phyloP scores from a whole-genome alignment of 2,888 invertebrate genomes.

The Globia sparganii region DNA sequence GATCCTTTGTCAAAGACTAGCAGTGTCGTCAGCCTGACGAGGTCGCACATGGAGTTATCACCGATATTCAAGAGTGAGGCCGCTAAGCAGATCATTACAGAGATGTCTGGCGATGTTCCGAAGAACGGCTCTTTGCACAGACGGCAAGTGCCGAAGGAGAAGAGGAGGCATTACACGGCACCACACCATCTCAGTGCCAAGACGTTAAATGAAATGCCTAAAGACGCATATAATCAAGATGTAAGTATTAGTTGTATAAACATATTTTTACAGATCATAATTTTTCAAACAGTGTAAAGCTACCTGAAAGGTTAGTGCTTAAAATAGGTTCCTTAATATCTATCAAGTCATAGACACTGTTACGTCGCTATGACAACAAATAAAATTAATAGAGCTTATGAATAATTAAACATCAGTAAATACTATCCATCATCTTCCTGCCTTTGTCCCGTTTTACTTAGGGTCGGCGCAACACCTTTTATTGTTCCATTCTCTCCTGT shows the following conservation, averaged over 20 bases:
- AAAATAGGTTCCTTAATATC: not conserved
- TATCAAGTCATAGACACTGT: not conserved
- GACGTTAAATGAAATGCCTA: constrained; percentile 91
- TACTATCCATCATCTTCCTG: not conserved
- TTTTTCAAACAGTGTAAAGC: not conserved
- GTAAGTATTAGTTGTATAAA: constrained; percentile 76
- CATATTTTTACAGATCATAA: not conserved
- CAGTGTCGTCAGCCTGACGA: constrained; percentile 85
- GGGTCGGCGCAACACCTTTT: not conserved
- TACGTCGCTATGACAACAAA: not conserved
- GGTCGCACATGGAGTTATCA: constrained; percentile 91
- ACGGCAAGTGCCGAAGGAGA: constrained; percentile 94
- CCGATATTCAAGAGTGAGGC: constrained; percentile 97
- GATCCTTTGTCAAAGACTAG: constrained; percentile 88
- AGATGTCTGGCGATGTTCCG: constrained; percentile 92
- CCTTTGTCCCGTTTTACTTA: not conserved
- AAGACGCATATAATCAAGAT: constrained; percentile 85
- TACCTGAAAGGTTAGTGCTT: not conserved
- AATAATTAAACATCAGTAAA: too few species aligned
- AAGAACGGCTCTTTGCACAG: constrained; percentile 91
- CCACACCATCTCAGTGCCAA: constrained; percentile 93
- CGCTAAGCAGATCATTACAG: constrained; percentile 95
- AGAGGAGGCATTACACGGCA: constrained; percentile 96
- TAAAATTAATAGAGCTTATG: not conserved
- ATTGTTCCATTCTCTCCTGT: not conserved